Conservation (phyloP, 1,140 invertebrate genomes). For the Conopomorpha cramerella region DNA sequence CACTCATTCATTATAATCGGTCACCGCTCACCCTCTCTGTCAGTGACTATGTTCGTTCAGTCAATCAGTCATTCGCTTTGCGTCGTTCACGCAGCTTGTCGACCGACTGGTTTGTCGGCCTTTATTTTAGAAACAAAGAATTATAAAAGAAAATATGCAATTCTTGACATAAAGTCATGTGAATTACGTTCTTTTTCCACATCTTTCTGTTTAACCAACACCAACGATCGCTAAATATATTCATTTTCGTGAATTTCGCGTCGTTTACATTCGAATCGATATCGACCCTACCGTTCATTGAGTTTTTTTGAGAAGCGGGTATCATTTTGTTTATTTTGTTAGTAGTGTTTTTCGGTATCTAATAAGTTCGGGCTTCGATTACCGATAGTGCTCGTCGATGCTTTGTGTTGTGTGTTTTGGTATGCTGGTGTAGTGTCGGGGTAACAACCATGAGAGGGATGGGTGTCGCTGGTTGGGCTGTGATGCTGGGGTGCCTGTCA, state of each 20-base stretch:
- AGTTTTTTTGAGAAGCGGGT: constrained; percentile 30
- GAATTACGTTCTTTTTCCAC: constrained; percentile 8
- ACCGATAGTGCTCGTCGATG: constrained; percentile 4
- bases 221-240: no score
- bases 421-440: constrained; percentile 6
- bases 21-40: no score
- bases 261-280: constrained; percentile 3
- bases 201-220: no score
- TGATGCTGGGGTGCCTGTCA: constrained; percentile 13
- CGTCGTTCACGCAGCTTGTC: constrained; percentile 8
- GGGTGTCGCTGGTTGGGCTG: constrained; percentile 12
- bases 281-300: constrained; percentile 21
- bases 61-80: constrained; percentile 9
- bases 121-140: constrained; percentile 13
- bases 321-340: constrained; percentile 45
- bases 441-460: constrained; percentile 15
- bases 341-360: constrained; percentile 14
- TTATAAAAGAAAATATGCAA: constrained; percentile 16
- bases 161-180: constrained; percentile 22
- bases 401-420: constrained; percentile 5
- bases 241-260: neutral
- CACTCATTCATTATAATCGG: no score
- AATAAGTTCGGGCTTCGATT: neutral
- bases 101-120: constrained; percentile 6
- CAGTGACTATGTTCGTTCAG: constrained; percentile 5